Conservation (phyloP, 2,113 vertebrate species). For the Passer domesticus region DNA sequence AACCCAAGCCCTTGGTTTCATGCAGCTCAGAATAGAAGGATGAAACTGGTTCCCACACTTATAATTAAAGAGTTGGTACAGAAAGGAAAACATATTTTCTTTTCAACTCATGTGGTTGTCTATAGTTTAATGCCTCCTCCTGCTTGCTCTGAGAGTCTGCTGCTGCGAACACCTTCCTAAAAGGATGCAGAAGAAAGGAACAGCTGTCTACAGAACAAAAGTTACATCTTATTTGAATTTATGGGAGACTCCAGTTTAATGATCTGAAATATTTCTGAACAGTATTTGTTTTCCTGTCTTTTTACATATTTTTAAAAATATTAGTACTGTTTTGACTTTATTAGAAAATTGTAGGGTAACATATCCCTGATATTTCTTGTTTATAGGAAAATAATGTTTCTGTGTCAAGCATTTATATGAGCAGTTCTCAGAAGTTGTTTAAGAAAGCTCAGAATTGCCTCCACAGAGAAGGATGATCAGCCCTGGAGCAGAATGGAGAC, state of each 20-base stretch:
- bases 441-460: background rate
- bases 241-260: background rate
- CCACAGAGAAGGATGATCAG: background rate
- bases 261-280: background rate
- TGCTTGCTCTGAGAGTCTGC: background rate
- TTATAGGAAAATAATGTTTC: background rate
- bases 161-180: background rate
- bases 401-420: background rate
- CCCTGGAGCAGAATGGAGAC: background rate
- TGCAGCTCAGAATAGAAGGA: background rate
- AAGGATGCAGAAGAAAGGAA: background rate
- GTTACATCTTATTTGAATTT: background rate
- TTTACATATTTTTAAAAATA: background rate
- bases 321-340: background rate
- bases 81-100: background rate
- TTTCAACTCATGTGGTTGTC: background rate
- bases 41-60: background rate
- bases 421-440: background rate
- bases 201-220: background rate
- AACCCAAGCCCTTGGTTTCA: background rate
- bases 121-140: background rate
- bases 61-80: background rate
- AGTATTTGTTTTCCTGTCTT: background rate
- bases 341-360: background rate
- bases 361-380: background rate